Percentiles rank a stretch among this genome's conserved stretches.
Evolutionary conservation across 2,888 invertebrate species (phyloP).

Genomic region (Ceraclea dissimilis): DNA sequence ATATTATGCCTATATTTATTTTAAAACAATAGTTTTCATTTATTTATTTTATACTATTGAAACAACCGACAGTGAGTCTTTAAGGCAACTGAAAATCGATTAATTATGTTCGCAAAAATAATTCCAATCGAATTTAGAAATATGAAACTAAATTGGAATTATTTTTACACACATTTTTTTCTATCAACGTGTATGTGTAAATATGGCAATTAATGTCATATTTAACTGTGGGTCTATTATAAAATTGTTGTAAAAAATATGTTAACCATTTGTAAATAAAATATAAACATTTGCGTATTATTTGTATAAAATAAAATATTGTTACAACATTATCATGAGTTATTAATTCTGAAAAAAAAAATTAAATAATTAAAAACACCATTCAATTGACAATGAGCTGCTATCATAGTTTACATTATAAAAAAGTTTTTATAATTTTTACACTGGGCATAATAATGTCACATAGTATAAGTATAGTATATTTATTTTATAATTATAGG

Average conservation of each 20-base stretch:
- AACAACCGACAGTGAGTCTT: slow-evolving; percentile 26
- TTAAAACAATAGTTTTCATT: too few species aligned
- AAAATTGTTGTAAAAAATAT: slow-evolving; percentile 26
- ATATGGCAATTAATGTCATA: slow-evolving; percentile 13
- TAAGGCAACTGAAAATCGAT: slow-evolving; percentile 27
- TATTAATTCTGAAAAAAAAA: neutral
- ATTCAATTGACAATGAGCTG: neutral
- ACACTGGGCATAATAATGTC: neutral
- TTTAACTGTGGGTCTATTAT: slow-evolving; percentile 24
- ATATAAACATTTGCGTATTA: slow-evolving; percentile 20
- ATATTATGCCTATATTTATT: slow-evolving; percentile 1
- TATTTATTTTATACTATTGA: slow-evolving; percentile 20
- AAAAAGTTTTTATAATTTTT: neutral
- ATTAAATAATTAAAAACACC: neutral
- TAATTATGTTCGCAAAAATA: slow-evolving; percentile 16
- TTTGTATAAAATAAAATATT: slow-evolving; percentile 23
- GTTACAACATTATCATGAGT: slow-evolving; percentile 7
- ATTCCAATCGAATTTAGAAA: neutral
- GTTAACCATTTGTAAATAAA: slow-evolving; percentile 17
- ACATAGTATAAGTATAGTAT: neutral
- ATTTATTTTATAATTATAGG: neutral
- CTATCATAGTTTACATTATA: too few species aligned
- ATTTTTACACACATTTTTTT: neutral
- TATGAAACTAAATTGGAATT: neutral
- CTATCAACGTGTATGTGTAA: neutral